Percentiles rank a stretch among this genome's conserved stretches.
phyloP scores from a whole-genome alignment of 2,797 vertebrate genomes.

The Melanotaenia boesemani region DNA sequence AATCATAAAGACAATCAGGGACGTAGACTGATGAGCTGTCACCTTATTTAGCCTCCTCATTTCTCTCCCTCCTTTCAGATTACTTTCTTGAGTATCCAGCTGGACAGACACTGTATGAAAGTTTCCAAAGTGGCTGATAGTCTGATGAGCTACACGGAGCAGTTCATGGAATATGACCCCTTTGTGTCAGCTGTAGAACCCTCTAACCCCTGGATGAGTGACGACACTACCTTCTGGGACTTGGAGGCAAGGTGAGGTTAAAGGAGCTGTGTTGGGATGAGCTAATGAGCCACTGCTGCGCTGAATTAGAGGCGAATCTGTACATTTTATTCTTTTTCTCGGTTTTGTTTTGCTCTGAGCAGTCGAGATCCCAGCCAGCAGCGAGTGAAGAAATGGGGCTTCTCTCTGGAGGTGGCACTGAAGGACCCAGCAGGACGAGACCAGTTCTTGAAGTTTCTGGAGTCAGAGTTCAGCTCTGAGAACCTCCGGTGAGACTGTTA shows the following conservation, averaged over 20 bases:
- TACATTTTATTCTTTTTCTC: not conserved
- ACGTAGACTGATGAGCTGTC: conserved; percentile 54
- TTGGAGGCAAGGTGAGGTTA: conserved; percentile 89
- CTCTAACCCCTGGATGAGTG: conserved; percentile 94
- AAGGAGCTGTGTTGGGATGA: not conserved
- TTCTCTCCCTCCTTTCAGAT: conserved; percentile 83
- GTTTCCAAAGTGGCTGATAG: conserved; percentile 99
- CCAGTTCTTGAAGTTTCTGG: conserved; percentile 94
- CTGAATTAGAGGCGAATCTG: not conserved
- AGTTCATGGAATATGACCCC: conserved; percentile 94
- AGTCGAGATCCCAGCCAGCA: conserved; percentile 95
- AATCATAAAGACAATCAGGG: conserved; percentile 47
- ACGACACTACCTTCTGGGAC: conserved; percentile 92
- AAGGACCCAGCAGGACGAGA: conserved; percentile 93
- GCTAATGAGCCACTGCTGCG: conserved; percentile 15
- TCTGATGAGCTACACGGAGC: conserved; percentile 93
- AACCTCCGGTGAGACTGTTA: conserved; percentile 88
- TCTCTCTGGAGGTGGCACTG: conserved; percentile 92
- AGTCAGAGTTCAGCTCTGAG: conserved; percentile 98
- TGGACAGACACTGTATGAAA: conserved; percentile 98
- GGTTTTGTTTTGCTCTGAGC: conserved; percentile 35
- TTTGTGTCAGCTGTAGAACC: conserved; percentile 89
- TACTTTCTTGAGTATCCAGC: conserved; percentile 92
- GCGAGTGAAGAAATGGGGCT: conserved; percentile 94
- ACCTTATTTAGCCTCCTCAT: conserved; percentile 64